A percentile compares a stretch with the other conserved stretches of the same genome.
Evolutionary conservation across 2,888 invertebrate species (phyloP).

Genomic region (Agrotis clavis): DNA sequence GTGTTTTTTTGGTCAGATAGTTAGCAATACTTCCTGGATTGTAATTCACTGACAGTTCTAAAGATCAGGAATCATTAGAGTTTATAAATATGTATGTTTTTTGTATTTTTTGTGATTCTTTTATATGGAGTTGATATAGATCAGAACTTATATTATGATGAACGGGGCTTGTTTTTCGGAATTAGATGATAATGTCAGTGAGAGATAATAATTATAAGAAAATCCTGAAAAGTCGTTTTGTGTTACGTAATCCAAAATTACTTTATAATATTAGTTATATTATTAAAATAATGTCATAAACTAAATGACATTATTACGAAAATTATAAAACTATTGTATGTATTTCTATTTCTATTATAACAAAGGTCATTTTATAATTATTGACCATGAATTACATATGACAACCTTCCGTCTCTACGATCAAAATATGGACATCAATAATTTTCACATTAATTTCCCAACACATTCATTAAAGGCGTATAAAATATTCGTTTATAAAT

Average conservation of each 20-base stretch:
- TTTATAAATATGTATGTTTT: conserved; percentile 26
- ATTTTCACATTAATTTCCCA: conserved; percentile 59
- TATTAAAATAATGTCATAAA: too few relatives aligned
- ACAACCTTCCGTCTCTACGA: conserved; percentile 35
- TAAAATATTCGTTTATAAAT: conserved; percentile 50
- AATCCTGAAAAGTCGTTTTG: too few relatives aligned
- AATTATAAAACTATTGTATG: too few relatives aligned
- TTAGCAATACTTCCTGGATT: conserved; percentile 42
- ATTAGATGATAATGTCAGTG: too few relatives aligned
- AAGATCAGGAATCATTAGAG: conserved; percentile 47
- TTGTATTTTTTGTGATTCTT: conserved; percentile 9
- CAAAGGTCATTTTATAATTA: not conserved
- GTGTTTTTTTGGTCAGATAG: conserved; percentile 23
- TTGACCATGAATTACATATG: conserved; percentile 39
- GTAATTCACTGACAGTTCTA: conserved; percentile 34
- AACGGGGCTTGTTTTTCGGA: too few relatives aligned
- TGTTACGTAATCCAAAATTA: too few relatives aligned
- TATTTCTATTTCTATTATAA: too few relatives aligned
- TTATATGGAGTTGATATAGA: not conserved
- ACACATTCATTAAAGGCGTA: conserved; percentile 40
- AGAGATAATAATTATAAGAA: too few relatives aligned
- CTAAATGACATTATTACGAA: too few relatives aligned
- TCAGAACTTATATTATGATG: too few relatives aligned
- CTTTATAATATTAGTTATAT: too few relatives aligned
- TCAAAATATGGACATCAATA: conserved; percentile 35